Evolutionary conservation across 2,888 invertebrate species (phyloP).

Genomic region (Erebia palarica): DNA sequence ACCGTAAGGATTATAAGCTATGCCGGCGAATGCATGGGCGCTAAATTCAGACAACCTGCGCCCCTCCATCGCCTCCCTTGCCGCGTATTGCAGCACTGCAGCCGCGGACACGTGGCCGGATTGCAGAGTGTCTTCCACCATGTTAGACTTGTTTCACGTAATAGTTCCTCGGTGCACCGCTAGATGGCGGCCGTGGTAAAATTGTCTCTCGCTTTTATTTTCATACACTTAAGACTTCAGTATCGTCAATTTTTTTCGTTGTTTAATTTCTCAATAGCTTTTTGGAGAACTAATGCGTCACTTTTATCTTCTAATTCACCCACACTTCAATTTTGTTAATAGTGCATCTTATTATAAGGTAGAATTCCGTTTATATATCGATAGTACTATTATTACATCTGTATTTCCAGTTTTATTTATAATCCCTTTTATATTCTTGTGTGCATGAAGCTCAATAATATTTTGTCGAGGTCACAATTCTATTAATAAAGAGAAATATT

Average conservation of each 20-base stretch:
- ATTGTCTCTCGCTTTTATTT: not conserved
- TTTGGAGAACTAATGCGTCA: not conserved
- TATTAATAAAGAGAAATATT: too few relatives aligned
- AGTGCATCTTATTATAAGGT: too few relatives aligned
- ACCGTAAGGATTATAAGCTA: constrained; percentile 73
- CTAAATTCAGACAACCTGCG: constrained; percentile 70
- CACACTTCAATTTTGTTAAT: too few relatives aligned
- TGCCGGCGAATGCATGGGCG: constrained; percentile 73
- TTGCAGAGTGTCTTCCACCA: constrained; percentile 70
- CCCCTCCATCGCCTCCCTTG: constrained; percentile 72
- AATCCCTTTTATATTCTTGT: too few relatives aligned
- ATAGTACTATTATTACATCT: too few relatives aligned
- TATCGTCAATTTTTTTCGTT: too few relatives aligned
- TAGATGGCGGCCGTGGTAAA: not conserved
- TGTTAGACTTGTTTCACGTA: constrained; percentile 41
- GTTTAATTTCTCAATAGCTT: not conserved
- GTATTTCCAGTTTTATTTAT: too few relatives aligned
- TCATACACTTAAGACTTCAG: not conserved
- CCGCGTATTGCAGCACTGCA: constrained; percentile 72
- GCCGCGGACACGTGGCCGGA: constrained; percentile 68
- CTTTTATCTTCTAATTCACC: too few relatives aligned
- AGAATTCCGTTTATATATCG: too few relatives aligned
- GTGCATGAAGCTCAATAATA: too few relatives aligned
- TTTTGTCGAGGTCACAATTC: too few relatives aligned
- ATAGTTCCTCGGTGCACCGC: not conserved